These are phyloP conservation scores for Pangasius krempfi DNA, from an alignment of 2,797 vertebrate genomes.

Conservation along the genomic window DNA sequence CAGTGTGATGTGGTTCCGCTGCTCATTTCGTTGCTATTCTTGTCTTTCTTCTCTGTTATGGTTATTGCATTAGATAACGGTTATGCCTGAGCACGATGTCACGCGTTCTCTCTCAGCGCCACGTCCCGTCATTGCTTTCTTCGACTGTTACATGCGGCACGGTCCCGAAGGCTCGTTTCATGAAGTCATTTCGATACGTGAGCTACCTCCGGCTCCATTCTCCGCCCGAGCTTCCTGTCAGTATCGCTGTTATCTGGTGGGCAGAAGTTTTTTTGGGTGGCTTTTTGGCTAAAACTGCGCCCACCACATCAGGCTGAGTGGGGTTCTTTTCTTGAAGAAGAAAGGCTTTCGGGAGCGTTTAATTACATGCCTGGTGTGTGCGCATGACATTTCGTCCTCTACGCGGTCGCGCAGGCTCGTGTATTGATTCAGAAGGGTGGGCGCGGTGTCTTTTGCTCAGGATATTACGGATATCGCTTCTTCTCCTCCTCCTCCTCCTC, in stretches of 20 bases:
- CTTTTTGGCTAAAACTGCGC: background rate
- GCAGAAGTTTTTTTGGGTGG: background rate
- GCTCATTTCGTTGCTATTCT: background rate
- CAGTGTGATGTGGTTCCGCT: background rate
- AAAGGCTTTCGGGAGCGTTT: background rate
- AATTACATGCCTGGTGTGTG: constrained; percentile 2
- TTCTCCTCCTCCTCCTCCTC: background rate
- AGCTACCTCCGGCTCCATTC: background rate
- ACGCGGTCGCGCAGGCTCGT: background rate
- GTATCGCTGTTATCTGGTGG: background rate
- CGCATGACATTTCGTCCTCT: background rate
- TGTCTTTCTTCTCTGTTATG: background rate
- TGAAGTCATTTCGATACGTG: background rate
- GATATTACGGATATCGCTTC: background rate
- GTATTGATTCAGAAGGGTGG: constrained; percentile 1
- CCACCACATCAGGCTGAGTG: background rate
- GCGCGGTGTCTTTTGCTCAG: background rate
- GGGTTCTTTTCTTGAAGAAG: background rate
- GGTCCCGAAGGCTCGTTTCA: background rate
- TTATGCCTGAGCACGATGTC: background rate
- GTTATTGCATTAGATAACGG: background rate
- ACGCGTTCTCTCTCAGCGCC: background rate
- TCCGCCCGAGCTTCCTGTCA: background rate
- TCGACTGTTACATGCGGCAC: background rate
- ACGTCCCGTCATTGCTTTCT: background rate